Evolutionary conservation across 2,113 vertebrate genomes (phyloP).

Genomic region (Mungos mungo): DNA sequence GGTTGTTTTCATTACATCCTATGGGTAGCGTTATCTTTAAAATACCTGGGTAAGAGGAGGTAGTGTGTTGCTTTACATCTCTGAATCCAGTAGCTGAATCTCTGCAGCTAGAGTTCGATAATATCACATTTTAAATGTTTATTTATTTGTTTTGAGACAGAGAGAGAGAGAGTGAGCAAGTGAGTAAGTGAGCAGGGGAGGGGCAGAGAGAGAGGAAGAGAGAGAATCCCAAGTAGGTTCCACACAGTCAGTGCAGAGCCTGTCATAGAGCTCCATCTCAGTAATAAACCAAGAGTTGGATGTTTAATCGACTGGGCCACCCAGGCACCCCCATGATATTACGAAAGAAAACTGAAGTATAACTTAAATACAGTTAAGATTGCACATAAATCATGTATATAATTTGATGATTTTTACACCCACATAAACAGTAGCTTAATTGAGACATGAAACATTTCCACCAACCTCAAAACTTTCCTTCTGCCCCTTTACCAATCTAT

Average conservation of each 20-base stretch:
- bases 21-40: not conserved
- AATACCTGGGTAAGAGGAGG: not conserved
- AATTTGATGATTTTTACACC: not conserved
- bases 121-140: not conserved
- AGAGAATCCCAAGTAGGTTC: too few relatives aligned
- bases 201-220: too few relatives aligned
- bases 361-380: not conserved
- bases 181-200: too few relatives aligned
- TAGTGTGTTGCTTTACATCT: not conserved
- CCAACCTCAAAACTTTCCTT: not conserved
- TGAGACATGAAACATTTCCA: not conserved
- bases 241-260: too few relatives aligned
- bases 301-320: too few relatives aligned
- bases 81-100: not conserved
- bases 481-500: not conserved
- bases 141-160: too few relatives aligned
- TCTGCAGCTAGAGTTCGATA: not conserved
- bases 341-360: not conserved
- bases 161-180: too few relatives aligned
- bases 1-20: not conserved
- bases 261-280: too few relatives aligned
- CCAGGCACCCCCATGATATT: not conserved
- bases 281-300: too few relatives aligned
- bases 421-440: not conserved
- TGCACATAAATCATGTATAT: not conserved